A percentile compares a stretch with the other conserved stretches of the same genome.
phyloP scores from a whole-genome alignment of 2,888 invertebrate genomes.

The Troilus luridus region DNA sequence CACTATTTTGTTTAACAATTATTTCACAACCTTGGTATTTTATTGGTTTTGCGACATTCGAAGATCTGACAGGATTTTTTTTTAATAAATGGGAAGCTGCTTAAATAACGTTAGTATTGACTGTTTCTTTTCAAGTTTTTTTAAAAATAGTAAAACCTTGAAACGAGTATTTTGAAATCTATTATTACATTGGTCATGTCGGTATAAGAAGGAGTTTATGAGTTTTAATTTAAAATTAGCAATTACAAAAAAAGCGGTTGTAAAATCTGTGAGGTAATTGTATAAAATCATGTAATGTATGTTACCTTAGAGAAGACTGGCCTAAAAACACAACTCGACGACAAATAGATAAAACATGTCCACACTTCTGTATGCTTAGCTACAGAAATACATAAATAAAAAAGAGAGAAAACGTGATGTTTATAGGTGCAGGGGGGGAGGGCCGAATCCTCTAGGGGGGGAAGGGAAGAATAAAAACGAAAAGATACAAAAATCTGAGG shows the following conservation, averaged over 20 bases:
- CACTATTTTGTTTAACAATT: too few relatives aligned
- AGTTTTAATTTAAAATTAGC: not conserved
- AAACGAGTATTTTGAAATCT: not conserved
- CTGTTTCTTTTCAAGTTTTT: too few relatives aligned
- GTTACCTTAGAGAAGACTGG: not conserved
- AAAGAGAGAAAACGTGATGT: not conserved
- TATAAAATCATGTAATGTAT: not conserved
- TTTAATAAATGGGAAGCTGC: too few relatives aligned
- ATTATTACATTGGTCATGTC: not conserved
- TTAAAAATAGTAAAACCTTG: too few relatives aligned
- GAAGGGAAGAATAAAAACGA: not conserved
- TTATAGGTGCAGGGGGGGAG: not conserved
- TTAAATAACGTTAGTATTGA: too few relatives aligned
- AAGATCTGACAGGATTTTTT: too few relatives aligned
- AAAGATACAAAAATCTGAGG: constrained; percentile 54
- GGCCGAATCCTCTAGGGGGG: not conserved
- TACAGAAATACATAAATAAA: constrained; percentile 23
- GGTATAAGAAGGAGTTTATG: not conserved
- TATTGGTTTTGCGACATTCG: too few relatives aligned
- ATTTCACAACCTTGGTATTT: too few relatives aligned
- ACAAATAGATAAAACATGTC: constrained; percentile 54
- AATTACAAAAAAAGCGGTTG: not conserved
- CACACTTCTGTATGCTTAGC: constrained; percentile 41
- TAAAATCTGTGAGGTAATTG: not conserved
- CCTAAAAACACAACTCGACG: constrained; percentile 36